These are phyloP conservation scores for Dolichotis patagonum DNA, from an alignment of 2,113 vertebrate genomes.

Conservation along the genomic window DNA sequence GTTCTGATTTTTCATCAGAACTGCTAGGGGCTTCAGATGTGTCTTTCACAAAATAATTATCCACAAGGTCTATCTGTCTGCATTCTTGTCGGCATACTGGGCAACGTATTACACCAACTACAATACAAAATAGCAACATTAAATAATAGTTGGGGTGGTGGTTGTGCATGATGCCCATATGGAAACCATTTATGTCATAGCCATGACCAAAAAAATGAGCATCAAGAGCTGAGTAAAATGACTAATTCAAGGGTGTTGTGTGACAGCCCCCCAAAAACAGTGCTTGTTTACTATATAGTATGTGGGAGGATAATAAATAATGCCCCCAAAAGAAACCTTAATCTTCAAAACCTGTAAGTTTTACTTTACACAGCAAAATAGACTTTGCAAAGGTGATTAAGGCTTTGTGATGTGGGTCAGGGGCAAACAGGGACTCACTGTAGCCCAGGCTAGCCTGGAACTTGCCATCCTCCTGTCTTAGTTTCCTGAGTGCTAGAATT, in stretches of 20 bases:
- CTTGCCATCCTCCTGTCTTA: background rate
- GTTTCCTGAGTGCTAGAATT: background rate
- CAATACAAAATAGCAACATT: constrained; percentile 64
- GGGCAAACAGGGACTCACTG: background rate
- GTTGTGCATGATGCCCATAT: background rate
- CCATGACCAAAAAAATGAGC: constrained; percentile 53
- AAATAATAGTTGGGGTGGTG: constrained; percentile 16
- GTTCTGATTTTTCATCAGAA: constrained; percentile 94
- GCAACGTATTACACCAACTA: constrained; percentile 97
- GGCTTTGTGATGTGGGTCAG: background rate
- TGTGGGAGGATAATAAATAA: background rate
- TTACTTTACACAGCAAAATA: background rate
- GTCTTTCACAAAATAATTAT: constrained; percentile 99
- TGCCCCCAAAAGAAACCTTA: background rate
- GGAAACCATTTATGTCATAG: background rate
- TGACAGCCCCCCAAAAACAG: background rate
- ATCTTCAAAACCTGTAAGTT: background rate
- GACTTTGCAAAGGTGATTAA: background rate
- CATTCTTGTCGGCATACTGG: constrained; percentile 96
- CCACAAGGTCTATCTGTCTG: constrained; percentile 97
- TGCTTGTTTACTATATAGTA: constrained; percentile 17
- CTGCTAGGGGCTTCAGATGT: constrained; percentile 93
- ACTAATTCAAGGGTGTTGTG: background rate
- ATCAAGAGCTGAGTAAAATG: constrained; percentile 32
- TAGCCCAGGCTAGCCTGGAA: background rate